Percentiles rank a stretch among this genome's conserved stretches.
These are phyloP conservation scores for Yponomeuta sedellus DNA, from an alignment of 2,888 invertebrate genomes.

Conservation along the genomic window DNA sequence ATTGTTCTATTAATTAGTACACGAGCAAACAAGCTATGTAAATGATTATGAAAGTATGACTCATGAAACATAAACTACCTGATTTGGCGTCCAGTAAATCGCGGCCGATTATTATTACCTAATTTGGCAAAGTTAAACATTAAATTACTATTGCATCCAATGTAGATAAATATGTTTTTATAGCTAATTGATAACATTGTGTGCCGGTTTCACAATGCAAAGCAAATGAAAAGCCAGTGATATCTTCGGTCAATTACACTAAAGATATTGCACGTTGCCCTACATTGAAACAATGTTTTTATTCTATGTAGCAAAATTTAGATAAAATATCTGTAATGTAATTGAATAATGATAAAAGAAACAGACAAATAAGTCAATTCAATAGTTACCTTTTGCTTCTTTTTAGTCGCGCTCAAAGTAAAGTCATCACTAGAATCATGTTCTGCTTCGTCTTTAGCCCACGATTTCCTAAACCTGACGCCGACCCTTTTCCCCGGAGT, in stretches of 20 bases:
- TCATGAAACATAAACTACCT: conserved; percentile 36
- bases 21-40: neutral
- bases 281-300: no score
- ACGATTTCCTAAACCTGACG: conserved; percentile 59
- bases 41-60: conserved; percentile 5
- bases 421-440: conserved; percentile 59
- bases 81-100: conserved; percentile 40
- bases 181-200: neutral
- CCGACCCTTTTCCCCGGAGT: conserved; percentile 49
- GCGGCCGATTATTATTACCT: conserved; percentile 48
- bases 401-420: conserved; percentile 40
- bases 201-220: neutral
- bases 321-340: neutral
- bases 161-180: neutral
- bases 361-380: neutral
- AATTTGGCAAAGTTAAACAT: conserved; percentile 27
- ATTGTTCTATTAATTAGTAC: neutral
- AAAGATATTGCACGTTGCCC: no score
- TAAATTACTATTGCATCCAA: neutral
- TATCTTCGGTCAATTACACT: no score
- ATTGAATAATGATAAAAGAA: neutral
- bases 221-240: neutral
- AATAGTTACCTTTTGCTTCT: conserved; percentile 52
- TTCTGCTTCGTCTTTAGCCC: conserved; percentile 46
- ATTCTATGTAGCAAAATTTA: no score